Evolutionary conservation across 2,888 invertebrate species (phyloP), one percentile per base, ranked within the genome.

Genomic region (Lycaena phlaeas): DNA sequence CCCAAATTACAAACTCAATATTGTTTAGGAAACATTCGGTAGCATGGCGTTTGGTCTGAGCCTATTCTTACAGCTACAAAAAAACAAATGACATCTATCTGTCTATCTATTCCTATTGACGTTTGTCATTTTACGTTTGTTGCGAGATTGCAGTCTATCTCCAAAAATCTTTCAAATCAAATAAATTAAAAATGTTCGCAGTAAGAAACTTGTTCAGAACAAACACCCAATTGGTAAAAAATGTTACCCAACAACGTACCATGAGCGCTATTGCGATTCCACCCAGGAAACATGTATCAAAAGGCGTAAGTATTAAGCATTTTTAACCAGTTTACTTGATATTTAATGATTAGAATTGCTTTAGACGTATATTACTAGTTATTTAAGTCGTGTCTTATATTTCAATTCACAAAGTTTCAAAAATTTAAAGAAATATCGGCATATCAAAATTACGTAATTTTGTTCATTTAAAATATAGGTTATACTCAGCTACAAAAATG

Each of bases 221-320:
- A 27, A 69, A 69, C 50, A 56, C 61, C 26, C 68, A 67, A 40
- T 49, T 76, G 40, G 46, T 68, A 31, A 77, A 66, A 45, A 76
- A 68, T 68, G 72, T 64, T n/a, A n/a, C n/a, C 1, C 59, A 64
- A 3, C 76, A 71, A 42, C 64, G 79, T 27, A 71, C 68, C 48
- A 79, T 81, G 78, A 76, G 68, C 41, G 76, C 57, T 1, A 53
- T 73, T 37, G 48, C 63, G 11, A 55, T 64, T 4, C 77, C 79
- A 1, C 58, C 77, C 0, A 68, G 72, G 37, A 64, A 62, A 26
- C 77, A 71, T 54, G 54, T 78, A 31, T 60, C 75, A 2, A 66
- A 44, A 39, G 77, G 52, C n/a, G 79, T 79, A 59, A 61, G 79
- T 52, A 45, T 41, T 27, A 29, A 46, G 14, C 5, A 12, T 18